Evolutionary conservation across 2,797 vertebrate species (phyloP).

Genomic region (Netta rufina): DNA sequence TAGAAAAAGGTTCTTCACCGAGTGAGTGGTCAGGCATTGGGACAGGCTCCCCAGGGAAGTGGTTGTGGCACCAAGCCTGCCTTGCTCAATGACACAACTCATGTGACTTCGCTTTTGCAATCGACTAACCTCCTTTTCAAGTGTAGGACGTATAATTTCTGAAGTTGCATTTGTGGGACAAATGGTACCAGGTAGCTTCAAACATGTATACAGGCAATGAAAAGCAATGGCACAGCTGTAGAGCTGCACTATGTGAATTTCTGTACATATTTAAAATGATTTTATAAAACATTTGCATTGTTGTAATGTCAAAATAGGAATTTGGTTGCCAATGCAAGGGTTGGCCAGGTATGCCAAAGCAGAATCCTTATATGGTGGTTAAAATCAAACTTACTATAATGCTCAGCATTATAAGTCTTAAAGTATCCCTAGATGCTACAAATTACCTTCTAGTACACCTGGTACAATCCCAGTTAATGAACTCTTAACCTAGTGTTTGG

Average conservation of each 20-base stretch:
- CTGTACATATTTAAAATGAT: neutral
- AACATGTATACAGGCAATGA: rapidly evolving
- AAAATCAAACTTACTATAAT: neutral
- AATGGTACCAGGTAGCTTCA: neutral
- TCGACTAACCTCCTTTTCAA: neutral
- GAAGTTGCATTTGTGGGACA: neutral
- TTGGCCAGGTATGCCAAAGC: rapidly evolving
- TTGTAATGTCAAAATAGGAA: neutral
- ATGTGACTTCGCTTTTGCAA: neutral
- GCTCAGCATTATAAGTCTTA: neutral
- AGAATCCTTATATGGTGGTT: neutral
- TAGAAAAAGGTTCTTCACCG: no score
- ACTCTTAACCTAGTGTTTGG: neutral
- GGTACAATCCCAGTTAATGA: neutral
- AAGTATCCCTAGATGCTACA: neutral
- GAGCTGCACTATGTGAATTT: neutral
- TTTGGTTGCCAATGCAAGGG: neutral
- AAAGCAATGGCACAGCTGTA: neutral
- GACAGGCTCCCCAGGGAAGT: no score
- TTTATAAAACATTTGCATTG: neutral
- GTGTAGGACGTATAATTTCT: rapidly evolving
- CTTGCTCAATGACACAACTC: neutral
- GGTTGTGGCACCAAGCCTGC: no score
- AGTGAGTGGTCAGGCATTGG: no score
- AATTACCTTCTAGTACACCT: neutral